Base-by-base conservation (phyloP, 1,140 invertebrate species). In the Heterodera carotae region DNA sequence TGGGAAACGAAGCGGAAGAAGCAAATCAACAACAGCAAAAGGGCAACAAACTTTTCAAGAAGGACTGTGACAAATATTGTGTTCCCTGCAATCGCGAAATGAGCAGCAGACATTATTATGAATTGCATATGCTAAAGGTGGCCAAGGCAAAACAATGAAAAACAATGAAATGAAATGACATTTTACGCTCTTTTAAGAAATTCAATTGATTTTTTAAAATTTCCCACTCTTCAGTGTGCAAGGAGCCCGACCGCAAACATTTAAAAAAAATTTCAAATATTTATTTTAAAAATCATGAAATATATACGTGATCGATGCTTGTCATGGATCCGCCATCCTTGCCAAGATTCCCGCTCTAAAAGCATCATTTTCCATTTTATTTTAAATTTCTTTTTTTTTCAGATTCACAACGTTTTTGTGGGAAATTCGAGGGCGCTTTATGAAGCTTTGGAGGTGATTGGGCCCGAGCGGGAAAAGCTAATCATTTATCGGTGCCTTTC, bases 61-160 rank as follows among this genome's bases (percentile, higher is more conserved):
- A 74, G 22, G 43, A 64, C 27, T 53, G 27, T 2, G 72, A 74
- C 12, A 74, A 74, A 62, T 74, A 74, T 74, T 74, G 72, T 5
- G 15, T 56, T 22, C 56, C 53, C n/a, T 74, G 72, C 64, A 74
- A 74, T 4, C 25, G 72, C 8, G 72, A 74, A 64, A 64, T 74
- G 72, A 59, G 48, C 36, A 33, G 56, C 64, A 33, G 72, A 18
- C 56, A 74, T 62, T 74, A 74, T 64, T 74, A 66, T 34, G 72
- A 74, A 64, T 62, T 74, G 59, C 72, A 74, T 74, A 62, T 62
- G 56, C 64, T 74, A 22, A 74, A 74, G 59, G 72, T 74, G 39
- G 39, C 39, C 6, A 43, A 43, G 39, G 39, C 6, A 43, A 43
- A 43, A 39, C 4, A 39, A 39, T 39, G 36, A 10, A 39, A 39